Evolutionary conservation across 2,888 invertebrate genomes (phyloP), one percentile per base, ranked within the genome.

Genomic region (Dryocosmus kuriphilus): DNA sequence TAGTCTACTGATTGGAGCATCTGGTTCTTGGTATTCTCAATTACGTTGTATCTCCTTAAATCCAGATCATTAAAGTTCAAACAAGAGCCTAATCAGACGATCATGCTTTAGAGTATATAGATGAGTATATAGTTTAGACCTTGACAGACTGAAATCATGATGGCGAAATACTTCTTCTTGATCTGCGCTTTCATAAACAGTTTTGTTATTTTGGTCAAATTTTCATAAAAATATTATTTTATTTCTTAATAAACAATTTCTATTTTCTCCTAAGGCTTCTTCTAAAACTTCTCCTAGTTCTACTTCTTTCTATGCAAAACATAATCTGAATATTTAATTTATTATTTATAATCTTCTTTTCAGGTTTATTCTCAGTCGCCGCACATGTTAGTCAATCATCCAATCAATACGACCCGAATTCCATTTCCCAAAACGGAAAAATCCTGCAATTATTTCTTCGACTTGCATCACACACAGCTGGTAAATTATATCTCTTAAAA

Each of bases 401-500:
- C n/a, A 57, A 61, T 57, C 46, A 62, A 55, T 83, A 81, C 63
- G 80, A 84, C 30, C 81, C 81, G 0, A 74, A 81, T 74, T 82
- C 83, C 9, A 79, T 85, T 71, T 61, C 76, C 7, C 81, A 84
- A 19, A 83, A 84, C 57, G 83, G 84, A 65, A 84, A 74, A 46
- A 76, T 84, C 35, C 67, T 85, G 11, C 77, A 76, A 46, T 38
- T 84, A 3, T 80, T 85, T 9, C 51, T 83, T 5, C 77, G 71
- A n/a, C 74, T 84, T 9, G 81, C 82, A 19, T 79, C 80, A 5
- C 65, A 81, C 14, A 82, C 83, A 4, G 81, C 83, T 11, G 77
- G 78, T 76, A 81, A 77, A 74, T 67, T 83, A 27, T 75, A 79
- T 7, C 73, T 41, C 57, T 74, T 85, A 41, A 71, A 71, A 30